Percentiles rank a stretch among this genome's conserved stretches.
phyloP scores from a whole-genome alignment of 92 coral and sea anemone genomes.

The Pocillopora meandrina region DNA sequence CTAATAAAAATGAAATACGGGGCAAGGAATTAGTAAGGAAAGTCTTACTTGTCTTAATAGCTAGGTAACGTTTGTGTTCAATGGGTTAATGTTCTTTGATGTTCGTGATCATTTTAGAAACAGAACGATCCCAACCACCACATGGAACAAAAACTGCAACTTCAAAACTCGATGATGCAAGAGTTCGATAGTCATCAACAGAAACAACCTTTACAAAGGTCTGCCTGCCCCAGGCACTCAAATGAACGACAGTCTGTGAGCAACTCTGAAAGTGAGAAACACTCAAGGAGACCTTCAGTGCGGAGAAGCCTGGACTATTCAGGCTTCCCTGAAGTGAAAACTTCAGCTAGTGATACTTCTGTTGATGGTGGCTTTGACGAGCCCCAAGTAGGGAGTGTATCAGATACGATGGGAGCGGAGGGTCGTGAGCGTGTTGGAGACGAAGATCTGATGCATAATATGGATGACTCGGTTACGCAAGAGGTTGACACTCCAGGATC shows the following conservation, averaged over 20 bases:
- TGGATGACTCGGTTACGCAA: conserved; percentile 5
- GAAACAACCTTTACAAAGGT: conserved; percentile 2
- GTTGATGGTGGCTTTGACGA: not conserved
- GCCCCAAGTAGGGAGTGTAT: not conserved
- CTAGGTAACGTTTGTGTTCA: too few species aligned
- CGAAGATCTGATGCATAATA: not conserved
- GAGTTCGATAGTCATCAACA: conserved; percentile 66
- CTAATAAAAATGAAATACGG: too few species aligned
- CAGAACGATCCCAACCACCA: conserved; percentile 81
- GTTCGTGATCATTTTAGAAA: conserved; percentile 31
- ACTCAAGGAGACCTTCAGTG: conserved; percentile 44
- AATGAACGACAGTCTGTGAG: conserved; percentile 35
- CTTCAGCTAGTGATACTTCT: not conserved
- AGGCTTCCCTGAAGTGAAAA: conserved; percentile 29
- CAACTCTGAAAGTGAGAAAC: conserved; percentile 29
- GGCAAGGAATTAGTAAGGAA: too few species aligned
- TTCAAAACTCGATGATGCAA: conserved; percentile 74
- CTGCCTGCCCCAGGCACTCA: not conserved
- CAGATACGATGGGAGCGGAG: not conserved
- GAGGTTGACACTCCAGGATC: conserved; percentile 6
- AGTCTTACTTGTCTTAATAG: too few species aligned
- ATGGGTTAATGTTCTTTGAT: not conserved
- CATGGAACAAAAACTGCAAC: conserved; percentile 60
- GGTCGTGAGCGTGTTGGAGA: not conserved
- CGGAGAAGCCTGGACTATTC: conserved; percentile 77